A percentile compares a stretch with the other conserved stretches of the same genome.
phyloP scores from a whole-genome alignment of 2,888 invertebrate species.

The Psylliodes chrysocephalus region DNA sequence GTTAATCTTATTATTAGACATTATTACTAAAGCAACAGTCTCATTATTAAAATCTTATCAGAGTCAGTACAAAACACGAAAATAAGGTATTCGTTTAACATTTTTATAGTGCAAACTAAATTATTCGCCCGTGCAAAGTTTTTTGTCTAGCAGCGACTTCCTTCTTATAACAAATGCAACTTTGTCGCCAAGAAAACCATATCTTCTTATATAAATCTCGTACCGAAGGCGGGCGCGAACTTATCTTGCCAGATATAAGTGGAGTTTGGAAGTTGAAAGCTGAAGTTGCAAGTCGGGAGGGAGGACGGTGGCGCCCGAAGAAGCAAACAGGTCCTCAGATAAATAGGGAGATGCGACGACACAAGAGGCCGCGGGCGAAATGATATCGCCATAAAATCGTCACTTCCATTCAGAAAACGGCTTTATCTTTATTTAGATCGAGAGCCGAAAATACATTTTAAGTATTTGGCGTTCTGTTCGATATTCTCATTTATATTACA shows the following conservation, averaged over 20 bases:
- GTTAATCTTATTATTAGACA: too few species aligned
- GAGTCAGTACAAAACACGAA: too few species aligned
- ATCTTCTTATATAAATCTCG: slow-evolving; percentile 36
- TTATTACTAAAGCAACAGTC: too few species aligned
- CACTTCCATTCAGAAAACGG: slow-evolving; percentile 27
- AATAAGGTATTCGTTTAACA: too few species aligned
- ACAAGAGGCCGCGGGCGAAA: slow-evolving; percentile 14
- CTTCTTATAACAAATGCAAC: slow-evolving; percentile 23
- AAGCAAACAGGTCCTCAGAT: slow-evolving; percentile 39
- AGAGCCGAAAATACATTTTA: neutral
- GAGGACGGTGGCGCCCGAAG: slow-evolving; percentile 17
- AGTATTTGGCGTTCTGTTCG: neutral
- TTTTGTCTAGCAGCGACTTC: neutral
- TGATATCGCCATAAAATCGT: slow-evolving; percentile 37
- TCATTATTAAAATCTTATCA: too few species aligned
- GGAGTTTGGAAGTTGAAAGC: slow-evolving; percentile 27
- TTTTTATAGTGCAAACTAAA: neutral
- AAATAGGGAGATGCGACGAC: slow-evolving; percentile 10
- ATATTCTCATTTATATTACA: too few species aligned
- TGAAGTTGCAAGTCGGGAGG: neutral
- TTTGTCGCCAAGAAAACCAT: slow-evolving; percentile 29
- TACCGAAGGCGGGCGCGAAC: slow-evolving; percentile 20
- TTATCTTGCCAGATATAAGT: slow-evolving; percentile 37
- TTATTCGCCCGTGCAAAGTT: neutral
- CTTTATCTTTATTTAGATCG: slow-evolving; percentile 7